These are phyloP conservation scores for Rhabditoides inermis DNA, from an alignment of 2,888 invertebrate genomes.

Conservation along the genomic window DNA sequence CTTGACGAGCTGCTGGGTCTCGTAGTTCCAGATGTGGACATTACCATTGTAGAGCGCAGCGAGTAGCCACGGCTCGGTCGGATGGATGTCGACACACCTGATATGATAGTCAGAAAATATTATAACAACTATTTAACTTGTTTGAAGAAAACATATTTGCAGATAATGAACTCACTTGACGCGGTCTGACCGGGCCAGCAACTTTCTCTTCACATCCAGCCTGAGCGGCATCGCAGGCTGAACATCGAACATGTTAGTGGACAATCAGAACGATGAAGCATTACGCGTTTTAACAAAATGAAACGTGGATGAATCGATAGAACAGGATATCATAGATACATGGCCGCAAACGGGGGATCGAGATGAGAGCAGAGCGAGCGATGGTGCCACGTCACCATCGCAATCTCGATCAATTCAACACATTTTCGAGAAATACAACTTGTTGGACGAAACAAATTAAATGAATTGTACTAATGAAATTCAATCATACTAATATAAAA, in stretches of 20 bases:
- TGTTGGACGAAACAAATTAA: too few relatives aligned
- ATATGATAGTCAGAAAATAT: too few relatives aligned
- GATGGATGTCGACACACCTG: conserved; percentile 93
- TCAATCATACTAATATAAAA: not conserved
- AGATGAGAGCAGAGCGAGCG: not conserved
- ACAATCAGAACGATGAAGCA: too few relatives aligned
- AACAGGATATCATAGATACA: not conserved
- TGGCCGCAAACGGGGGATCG: not conserved
- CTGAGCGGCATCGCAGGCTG: conserved; percentile 67
- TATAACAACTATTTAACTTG: too few relatives aligned
- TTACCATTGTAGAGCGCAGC: conserved; percentile 96
- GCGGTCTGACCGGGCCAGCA: conserved; percentile 92
- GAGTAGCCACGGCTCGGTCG: conserved; percentile 95
- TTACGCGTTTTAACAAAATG: not conserved
- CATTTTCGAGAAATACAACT: too few relatives aligned
- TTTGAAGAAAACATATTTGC: not conserved
- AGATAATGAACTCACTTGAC: conserved; percentile 60
- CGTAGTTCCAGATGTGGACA: conserved; percentile 98
- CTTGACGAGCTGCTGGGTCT: conserved; percentile 68
- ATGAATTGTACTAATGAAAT: too few relatives aligned
- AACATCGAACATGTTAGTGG: too few relatives aligned
- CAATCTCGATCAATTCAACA: too few relatives aligned
- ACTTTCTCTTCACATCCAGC: conserved; percentile 91
- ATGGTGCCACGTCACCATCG: not conserved
- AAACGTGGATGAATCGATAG: not conserved